Percentiles rank a stretch among this genome's conserved stretches.
Evolutionary conservation across 2,113 vertebrate genomes (phyloP).

Genomic region (Antechinus stuartii): DNA sequence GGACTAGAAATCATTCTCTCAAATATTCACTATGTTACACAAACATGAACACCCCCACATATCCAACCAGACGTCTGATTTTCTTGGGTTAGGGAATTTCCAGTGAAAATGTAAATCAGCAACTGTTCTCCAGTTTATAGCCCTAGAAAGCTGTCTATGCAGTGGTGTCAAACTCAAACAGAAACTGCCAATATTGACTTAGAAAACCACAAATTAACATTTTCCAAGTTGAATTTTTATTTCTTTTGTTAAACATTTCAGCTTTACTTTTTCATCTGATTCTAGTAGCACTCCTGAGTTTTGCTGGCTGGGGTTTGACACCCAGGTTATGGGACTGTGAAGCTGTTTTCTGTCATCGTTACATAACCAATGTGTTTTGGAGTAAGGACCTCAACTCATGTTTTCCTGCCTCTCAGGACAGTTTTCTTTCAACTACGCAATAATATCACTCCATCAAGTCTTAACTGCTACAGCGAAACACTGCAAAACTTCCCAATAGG

Average conservation of each 20-base stretch:
- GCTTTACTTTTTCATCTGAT: neutral
- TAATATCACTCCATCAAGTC: neutral
- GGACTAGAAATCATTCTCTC: neutral
- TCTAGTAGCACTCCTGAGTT: neutral
- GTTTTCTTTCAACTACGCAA: neutral
- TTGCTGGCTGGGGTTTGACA: neutral
- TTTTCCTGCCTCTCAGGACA: neutral
- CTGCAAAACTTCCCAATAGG: neutral
- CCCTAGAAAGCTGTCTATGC: neutral
- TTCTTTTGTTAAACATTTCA: neutral
- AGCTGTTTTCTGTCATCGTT: neutral
- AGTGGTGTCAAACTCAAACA: neutral
- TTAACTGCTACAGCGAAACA: neutral
- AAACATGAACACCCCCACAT: neutral
- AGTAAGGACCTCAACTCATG: neutral
- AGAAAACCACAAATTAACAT: neutral
- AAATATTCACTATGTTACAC: neutral
- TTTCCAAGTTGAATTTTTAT: neutral
- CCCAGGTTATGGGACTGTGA: too few species aligned
- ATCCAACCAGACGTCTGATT: neutral
- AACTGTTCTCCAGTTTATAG: neutral
- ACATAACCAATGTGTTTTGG: neutral
- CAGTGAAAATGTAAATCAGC: neutral
- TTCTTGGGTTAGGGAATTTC: neutral
- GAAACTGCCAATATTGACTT: neutral